A percentile compares a stretch with the other conserved stretches of the same genome.
These are phyloP conservation scores for Nannobrachium achirus DNA, from an alignment of 2,113 vertebrate species.

Conservation along the genomic window DNA sequence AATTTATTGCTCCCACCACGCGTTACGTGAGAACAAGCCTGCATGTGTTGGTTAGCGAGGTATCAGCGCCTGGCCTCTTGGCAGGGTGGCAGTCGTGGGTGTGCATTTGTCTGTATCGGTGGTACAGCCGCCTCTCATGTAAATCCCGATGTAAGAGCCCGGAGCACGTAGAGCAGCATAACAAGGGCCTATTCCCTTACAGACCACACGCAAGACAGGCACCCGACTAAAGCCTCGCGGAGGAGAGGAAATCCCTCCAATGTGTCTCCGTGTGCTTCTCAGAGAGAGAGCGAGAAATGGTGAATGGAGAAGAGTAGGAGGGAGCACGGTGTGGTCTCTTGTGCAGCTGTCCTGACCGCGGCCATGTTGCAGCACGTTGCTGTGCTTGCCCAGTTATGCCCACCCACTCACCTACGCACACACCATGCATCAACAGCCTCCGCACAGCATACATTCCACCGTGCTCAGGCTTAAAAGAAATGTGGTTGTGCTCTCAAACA, in stretches of 20 bases:
- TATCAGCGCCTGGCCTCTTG: slow-evolving; percentile 64
- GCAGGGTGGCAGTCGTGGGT: slow-evolving; percentile 69
- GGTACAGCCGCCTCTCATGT: slow-evolving; percentile 44
- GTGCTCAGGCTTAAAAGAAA: no score
- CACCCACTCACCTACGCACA: slow-evolving; percentile 25
- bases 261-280: slow-evolving; percentile 48
- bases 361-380: background rate
- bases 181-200: slow-evolving; percentile 70
- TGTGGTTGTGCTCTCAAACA: no score
- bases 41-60: slow-evolving; percentile 25
- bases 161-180: slow-evolving; percentile 69
- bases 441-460: no score
- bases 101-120: slow-evolving; percentile 29
- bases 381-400: slow-evolving; percentile 1
- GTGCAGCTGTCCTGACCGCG: slow-evolving; percentile 40
- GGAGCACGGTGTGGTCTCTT: slow-evolving; percentile 29
- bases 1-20: slow-evolving; percentile 22
- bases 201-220: slow-evolving; percentile 73
- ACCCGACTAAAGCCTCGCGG: slow-evolving; percentile 39
- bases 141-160: slow-evolving; percentile 59
- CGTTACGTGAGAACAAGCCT: slow-evolving; percentile 55
- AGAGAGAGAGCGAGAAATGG: background rate
- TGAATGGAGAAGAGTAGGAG: slow-evolving; percentile 12
- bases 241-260: slow-evolving; percentile 42
- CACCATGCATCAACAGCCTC: no score